Base-by-base conservation (phyloP, 2,888 invertebrate species). In the Automeris io region DNA sequence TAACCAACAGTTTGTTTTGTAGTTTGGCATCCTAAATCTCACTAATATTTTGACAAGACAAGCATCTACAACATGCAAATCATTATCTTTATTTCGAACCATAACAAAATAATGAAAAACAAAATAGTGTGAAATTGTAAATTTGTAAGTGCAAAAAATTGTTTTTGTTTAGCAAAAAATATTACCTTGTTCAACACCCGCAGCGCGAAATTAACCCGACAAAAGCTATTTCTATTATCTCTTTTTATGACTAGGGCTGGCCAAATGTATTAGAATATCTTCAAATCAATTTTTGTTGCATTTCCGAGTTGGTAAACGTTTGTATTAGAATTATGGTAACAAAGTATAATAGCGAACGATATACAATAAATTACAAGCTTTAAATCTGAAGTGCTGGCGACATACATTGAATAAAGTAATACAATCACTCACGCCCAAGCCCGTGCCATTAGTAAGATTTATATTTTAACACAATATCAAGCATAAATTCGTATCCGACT, bases 381-480 rank as follows among this genome's bases (percentile, higher is more conserved):
- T 32, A 54, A 51, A 57, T 55, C 50, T 46, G 50, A 42, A 51
- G 56, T 55, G 57, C 62, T 62, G 60, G 65, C 58, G 71, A 75
- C 79, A 71, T 58, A 55, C 57, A 71, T 67, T 64, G 61, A 56
- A 57, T 39, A 51, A 45, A 61, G 63, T 63, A 61, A 60, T 51
- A 72, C 67, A 73, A 77, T 72, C 60, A 59, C 64, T 64, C 81
- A 75, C 77, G 76, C 70, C 66, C 54, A 58, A 52, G 64, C 78
- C 76, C 78, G 74, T 77, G 79, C 78, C 70, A 71, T 75, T 75
- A 72, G 50, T 61, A 61, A 83, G 81, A 85, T 83, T 86, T 85
- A 83, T 83, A 67, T 57, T 57, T 43, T 47, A 50, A 53, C 59
- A 81, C 70, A 79, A 79, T 67, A 61, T 47, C 41, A 40, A 64